Evolutionary conservation across 2,797 vertebrate genomes (phyloP).

Genomic region (Botia almorhae): DNA sequence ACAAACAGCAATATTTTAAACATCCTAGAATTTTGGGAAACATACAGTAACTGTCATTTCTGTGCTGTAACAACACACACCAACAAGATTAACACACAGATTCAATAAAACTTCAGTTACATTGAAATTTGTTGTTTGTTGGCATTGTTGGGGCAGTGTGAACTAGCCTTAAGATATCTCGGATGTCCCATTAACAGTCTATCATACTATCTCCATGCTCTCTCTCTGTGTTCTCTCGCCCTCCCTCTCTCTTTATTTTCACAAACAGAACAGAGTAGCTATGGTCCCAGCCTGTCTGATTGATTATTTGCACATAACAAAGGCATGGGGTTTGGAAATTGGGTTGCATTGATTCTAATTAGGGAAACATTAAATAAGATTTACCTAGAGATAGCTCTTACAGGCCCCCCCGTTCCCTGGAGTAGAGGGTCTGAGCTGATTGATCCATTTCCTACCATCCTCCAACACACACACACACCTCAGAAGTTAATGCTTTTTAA

Average conservation of each 20-base stretch:
- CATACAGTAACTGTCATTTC: neutral
- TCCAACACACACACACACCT: constrained; percentile 41
- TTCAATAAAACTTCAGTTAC: neutral
- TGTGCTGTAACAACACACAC: neutral
- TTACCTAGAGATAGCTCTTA: constrained; percentile 86
- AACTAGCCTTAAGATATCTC: neutral
- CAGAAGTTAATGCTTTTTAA: constrained; percentile 59
- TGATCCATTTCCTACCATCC: constrained; percentile 53
- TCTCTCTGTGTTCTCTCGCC: constrained; percentile 6
- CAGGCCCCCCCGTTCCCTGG: constrained; percentile 73
- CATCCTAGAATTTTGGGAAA: neutral
- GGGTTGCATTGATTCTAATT: constrained; percentile 99
- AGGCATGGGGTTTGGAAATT: constrained; percentile 87
- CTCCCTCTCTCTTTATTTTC: constrained; percentile 28
- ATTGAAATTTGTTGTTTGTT: neutral
- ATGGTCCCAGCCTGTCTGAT: constrained; percentile 75
- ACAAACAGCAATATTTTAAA: neutral
- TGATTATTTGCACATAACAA: constrained; percentile 86
- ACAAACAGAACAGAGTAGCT: constrained; percentile 67
- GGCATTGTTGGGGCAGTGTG: neutral
- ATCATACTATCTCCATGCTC: constrained; percentile 9
- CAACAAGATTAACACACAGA: neutral
- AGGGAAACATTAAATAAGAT: constrained; percentile 97
- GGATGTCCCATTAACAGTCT: constrained; percentile 31
- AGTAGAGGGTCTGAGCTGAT: constrained; percentile 67